These are phyloP conservation scores for Rhinogobius similis DNA, from an alignment of 2,113 vertebrate species.

Conservation along the genomic window DNA sequence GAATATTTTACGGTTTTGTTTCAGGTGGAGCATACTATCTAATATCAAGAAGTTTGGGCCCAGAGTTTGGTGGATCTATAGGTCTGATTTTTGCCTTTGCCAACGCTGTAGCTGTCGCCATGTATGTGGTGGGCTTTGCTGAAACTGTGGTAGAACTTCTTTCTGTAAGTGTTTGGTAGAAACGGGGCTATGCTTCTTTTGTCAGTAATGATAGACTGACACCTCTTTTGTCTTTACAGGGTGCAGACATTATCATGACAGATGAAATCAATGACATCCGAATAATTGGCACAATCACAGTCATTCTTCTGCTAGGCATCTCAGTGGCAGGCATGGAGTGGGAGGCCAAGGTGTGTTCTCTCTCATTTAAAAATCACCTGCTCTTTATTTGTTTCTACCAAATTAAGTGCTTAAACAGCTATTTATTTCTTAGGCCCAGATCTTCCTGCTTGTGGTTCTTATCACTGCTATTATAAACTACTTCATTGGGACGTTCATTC, in stretches of 20 bases:
- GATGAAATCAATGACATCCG: constrained; percentile 90
- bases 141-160: constrained; percentile 94
- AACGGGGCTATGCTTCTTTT: background rate
- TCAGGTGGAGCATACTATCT: constrained; percentile 96
- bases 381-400: background rate
- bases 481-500: constrained; percentile 91
- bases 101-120: constrained; percentile 97
- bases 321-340: constrained; percentile 99
- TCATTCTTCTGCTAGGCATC: constrained; percentile 91
- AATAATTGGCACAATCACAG: constrained; percentile 93
- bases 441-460: constrained; percentile 91
- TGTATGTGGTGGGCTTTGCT: constrained; percentile 98
- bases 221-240: constrained; percentile 66
- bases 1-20: background rate
- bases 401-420: constrained; percentile 1
- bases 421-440: constrained; percentile 83
- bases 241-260: constrained; percentile 83
- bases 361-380: background rate
- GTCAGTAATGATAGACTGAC: background rate
- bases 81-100: constrained; percentile 98
- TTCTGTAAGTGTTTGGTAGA: constrained; percentile 75
- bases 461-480: constrained; percentile 90
- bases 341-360: constrained; percentile 90
- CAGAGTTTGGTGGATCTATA: constrained; percentile 97
- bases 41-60: constrained; percentile 96